A percentile compares a stretch with the other conserved stretches of the same genome.
Evolutionary conservation across 1,140 invertebrate genomes (phyloP).

Genomic region (Arion vulgaris): DNA sequence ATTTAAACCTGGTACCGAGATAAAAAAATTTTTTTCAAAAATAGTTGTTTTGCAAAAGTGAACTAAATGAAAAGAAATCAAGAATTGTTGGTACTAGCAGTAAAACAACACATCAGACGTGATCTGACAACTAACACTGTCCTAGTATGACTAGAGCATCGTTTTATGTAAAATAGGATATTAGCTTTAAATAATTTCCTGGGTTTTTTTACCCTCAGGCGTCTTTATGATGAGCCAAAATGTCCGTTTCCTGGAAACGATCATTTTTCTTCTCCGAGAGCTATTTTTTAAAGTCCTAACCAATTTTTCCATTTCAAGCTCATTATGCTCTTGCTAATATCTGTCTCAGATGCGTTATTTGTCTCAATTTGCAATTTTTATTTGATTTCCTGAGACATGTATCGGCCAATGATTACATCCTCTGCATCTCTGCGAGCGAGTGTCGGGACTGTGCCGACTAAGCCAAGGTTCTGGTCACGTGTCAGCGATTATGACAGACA

Average conservation of each 20-base stretch:
- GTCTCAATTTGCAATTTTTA: constrained; percentile 35
- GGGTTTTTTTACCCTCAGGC: background rate
- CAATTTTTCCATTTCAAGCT: constrained; percentile 28
- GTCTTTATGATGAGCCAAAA: background rate
- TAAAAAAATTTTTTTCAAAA: too few relatives aligned
- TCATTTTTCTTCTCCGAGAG: constrained; percentile 23
- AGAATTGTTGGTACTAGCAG: too few relatives aligned
- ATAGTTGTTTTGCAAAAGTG: too few relatives aligned
- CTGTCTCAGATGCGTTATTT: constrained; percentile 14
- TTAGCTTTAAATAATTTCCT: constrained; percentile 1
- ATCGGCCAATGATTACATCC: constrained; percentile 17
- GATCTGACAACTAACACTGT: background rate
- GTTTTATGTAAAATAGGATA: background rate
- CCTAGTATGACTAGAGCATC: background rate
- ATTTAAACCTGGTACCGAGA: too few relatives aligned
- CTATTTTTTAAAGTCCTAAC: background rate
- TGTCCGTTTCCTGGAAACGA: background rate
- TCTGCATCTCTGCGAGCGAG: background rate
- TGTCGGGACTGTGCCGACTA: background rate
- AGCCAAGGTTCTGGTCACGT: background rate
- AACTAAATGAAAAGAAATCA: too few relatives aligned
- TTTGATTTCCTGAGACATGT: constrained; percentile 10
- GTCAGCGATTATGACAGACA: constrained; percentile 11
- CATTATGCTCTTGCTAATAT: constrained; percentile 32
- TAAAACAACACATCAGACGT: background rate